phyloP scores from a whole-genome alignment of 2,888 invertebrate species.

The Elysia crispata region DNA sequence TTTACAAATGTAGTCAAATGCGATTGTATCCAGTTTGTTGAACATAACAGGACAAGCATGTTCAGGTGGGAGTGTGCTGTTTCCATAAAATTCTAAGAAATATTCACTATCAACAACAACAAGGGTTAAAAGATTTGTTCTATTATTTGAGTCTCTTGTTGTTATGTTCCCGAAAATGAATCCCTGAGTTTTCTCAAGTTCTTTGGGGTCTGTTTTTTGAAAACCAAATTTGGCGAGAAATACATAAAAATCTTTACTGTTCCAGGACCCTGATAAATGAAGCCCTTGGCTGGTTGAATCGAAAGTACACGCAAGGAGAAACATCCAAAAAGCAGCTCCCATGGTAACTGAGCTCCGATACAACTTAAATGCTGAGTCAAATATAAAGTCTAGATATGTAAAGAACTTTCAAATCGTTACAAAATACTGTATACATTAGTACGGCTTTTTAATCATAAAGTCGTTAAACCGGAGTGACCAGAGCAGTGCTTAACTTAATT shows the following conservation, averaged over 20 bases:
- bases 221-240: conserved; percentile 97
- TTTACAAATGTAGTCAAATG: conserved; percentile 91
- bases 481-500: too few relatives aligned
- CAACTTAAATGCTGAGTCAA: too few relatives aligned
- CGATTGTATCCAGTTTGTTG: conserved; percentile 86
- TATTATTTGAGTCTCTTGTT: conserved; percentile 77
- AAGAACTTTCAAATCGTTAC: too few relatives aligned
- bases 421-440: too few relatives aligned
- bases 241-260: conserved; percentile 82
- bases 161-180: conserved; percentile 98
- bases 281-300: conserved; percentile 47
- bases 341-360: too few relatives aligned
- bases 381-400: too few relatives aligned
- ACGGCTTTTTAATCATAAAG: too few relatives aligned
- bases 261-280: conserved; percentile 75
- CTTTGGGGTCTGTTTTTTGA: conserved; percentile 94
- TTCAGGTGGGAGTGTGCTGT: conserved; percentile 80
- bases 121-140: conserved; percentile 83
- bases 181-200: conserved; percentile 91
- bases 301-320: too few relatives aligned
- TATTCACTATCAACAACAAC: conserved; percentile 93
- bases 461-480: too few relatives aligned
- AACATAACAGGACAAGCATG: conserved; percentile 92
- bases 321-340: too few relatives aligned
- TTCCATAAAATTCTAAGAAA: conserved; percentile 93